phyloP scores from a whole-genome alignment of 2,888 invertebrate genomes.

The Acronicta psi region DNA sequence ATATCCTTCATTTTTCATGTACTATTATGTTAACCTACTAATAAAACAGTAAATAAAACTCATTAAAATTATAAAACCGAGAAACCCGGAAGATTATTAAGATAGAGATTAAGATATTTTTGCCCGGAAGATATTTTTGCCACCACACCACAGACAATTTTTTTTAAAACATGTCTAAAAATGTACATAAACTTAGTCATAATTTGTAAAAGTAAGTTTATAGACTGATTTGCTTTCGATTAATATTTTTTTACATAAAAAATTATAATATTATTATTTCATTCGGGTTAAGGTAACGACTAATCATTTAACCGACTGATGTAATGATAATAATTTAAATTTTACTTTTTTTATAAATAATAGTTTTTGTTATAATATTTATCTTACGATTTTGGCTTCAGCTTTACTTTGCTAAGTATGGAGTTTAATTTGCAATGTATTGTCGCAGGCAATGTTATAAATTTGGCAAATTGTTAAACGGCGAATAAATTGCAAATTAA shows the following conservation, averaged over 20 bases:
- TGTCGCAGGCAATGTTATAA: slow-evolving; percentile 59
- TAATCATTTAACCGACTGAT: slow-evolving; percentile 79
- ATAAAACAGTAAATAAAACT: not conserved
- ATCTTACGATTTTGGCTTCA: slow-evolving; percentile 73
- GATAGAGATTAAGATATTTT: too few species aligned
- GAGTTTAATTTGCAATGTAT: slow-evolving; percentile 66
- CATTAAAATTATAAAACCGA: not conserved
- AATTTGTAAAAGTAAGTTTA: slow-evolving; percentile 81
- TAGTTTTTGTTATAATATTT: slow-evolving; percentile 58
- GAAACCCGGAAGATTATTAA: not conserved
- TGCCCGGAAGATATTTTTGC: slow-evolving; percentile 56
- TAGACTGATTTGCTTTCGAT: slow-evolving; percentile 86
- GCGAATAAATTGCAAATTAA: slow-evolving; percentile 62
- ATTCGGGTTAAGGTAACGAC: slow-evolving; percentile 66
- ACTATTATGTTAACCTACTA: not conserved
- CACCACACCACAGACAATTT: slow-evolving; percentile 59
- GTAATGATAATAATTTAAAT: slow-evolving; percentile 69
- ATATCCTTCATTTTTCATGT: too few species aligned
- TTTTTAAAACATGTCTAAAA: slow-evolving; percentile 60
- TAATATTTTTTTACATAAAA: slow-evolving; percentile 62
- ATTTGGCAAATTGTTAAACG: slow-evolving; percentile 58
- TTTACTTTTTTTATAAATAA: slow-evolving; percentile 41
- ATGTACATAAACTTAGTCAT: slow-evolving; percentile 81
- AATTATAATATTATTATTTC: slow-evolving; percentile 61
- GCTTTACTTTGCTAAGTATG: slow-evolving; percentile 73